These are phyloP conservation scores for Pachliopta kotzebuea DNA, from an alignment of 2,888 invertebrate genomes.

Conservation along the genomic window DNA sequence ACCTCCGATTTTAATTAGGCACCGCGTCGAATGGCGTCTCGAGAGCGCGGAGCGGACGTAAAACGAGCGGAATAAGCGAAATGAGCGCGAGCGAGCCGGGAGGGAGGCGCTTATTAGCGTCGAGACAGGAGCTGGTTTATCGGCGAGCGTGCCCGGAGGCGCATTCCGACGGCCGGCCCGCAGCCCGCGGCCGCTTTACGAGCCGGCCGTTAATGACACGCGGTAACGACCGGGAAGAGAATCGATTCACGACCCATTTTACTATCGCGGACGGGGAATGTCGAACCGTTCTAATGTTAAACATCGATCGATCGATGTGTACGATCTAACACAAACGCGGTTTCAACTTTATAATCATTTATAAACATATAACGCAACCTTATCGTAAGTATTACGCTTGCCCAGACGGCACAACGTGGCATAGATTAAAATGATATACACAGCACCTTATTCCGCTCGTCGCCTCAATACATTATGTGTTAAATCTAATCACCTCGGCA, in stretches of 20 bases:
- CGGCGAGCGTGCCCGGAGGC: constrained; percentile 60
- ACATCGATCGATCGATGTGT: constrained; percentile 29
- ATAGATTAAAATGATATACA: too few species aligned
- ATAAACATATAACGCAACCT: too few species aligned
- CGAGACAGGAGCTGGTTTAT: constrained; percentile 47
- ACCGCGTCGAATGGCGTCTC: constrained; percentile 51
- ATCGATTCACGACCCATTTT: constrained; percentile 67
- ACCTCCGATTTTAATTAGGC: constrained; percentile 56
- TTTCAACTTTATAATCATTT: too few species aligned
- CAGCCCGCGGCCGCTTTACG: constrained; percentile 65
- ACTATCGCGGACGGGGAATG: constrained; percentile 48
- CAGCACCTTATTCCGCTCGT: too few species aligned
- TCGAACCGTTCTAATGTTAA: constrained; percentile 32
- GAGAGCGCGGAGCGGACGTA: constrained; percentile 40
- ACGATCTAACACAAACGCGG: not conserved
- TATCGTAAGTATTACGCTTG: too few species aligned
- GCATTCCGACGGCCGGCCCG: constrained; percentile 66
- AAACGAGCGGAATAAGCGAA: constrained; percentile 43
- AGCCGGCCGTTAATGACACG: constrained; percentile 64
- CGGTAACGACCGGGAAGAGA: constrained; percentile 70
- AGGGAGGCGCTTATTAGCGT: constrained; percentile 52
- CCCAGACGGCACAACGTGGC: too few species aligned
- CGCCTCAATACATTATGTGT: too few species aligned
- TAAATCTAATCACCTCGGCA: too few species aligned
- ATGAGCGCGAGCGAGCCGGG: constrained; percentile 36